Percentiles rank a stretch among this genome's conserved stretches.
These are phyloP conservation scores for Thomomys bottae DNA, from an alignment of 2,113 vertebrate genomes.

Conservation along the genomic window DNA sequence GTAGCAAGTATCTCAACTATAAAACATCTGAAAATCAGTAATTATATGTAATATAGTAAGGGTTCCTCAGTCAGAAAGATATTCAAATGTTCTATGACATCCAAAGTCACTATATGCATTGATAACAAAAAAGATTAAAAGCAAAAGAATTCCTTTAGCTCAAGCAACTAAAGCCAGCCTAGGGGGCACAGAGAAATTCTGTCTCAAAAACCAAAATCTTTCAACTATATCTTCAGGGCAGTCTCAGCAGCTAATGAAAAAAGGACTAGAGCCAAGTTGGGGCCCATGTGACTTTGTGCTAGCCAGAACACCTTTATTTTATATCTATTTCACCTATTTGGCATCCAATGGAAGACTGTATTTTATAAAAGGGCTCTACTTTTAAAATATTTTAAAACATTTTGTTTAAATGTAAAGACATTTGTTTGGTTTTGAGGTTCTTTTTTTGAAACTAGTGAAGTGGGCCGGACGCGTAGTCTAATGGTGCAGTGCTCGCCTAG, in stretches of 20 bases:
- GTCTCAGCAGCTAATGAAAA: not conserved
- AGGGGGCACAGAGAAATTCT: not conserved
- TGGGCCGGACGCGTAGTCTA: too few relatives aligned
- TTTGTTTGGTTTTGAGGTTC: not conserved
- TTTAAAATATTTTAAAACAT: not conserved
- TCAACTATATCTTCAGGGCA: not conserved
- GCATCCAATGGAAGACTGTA: not conserved
- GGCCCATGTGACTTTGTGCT: not conserved
- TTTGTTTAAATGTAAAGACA: conserved; percentile 10
- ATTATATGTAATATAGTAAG: not conserved
- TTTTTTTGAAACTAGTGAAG: too few relatives aligned
- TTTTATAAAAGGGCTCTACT: conserved; percentile 30
- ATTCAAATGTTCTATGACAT: not conserved
- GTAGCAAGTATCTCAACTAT: not conserved
- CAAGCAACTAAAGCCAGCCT: not conserved
- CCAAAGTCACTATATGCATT: not conserved
- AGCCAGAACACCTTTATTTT: not conserved
- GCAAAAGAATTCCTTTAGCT: too few relatives aligned
- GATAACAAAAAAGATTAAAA: not conserved
- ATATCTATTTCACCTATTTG: not conserved
- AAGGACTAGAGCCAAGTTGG: not conserved
- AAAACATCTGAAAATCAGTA: conserved; percentile 39
- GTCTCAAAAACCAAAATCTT: not conserved
- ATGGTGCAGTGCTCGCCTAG: too few relatives aligned
- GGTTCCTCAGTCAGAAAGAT: not conserved